phyloP scores from a whole-genome alignment of 2,888 invertebrate genomes.

The Ophioninae sp. region DNA sequence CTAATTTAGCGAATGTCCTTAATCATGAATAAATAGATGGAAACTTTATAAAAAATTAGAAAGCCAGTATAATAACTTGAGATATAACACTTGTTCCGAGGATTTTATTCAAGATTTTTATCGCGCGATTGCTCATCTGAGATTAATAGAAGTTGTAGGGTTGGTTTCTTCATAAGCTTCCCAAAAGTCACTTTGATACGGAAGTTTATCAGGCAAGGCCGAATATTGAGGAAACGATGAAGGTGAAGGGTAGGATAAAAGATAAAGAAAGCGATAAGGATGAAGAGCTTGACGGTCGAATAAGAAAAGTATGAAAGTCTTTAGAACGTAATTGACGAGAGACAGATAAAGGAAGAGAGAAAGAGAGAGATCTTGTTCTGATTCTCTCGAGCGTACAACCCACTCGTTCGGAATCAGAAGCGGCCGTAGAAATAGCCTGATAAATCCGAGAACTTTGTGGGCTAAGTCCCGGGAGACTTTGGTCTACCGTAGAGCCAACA shows the following conservation, averaged over 20 bases:
- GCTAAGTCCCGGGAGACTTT: constrained; percentile 34
- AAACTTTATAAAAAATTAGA: no score
- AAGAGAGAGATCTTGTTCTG: constrained; percentile 20
- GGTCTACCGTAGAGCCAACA: constrained; percentile 35
- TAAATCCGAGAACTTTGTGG: constrained; percentile 48
- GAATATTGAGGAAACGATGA: constrained; percentile 25
- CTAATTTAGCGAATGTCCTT: no score
- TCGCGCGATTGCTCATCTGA: constrained; percentile 17
- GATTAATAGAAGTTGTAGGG: constrained; percentile 19
- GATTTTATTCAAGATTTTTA: neutral
- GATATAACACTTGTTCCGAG: neutral
- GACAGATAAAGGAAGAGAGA: neutral
- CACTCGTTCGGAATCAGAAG: constrained; percentile 31
- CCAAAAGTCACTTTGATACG: constrained; percentile 27
- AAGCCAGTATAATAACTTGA: no score
- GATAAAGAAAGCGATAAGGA: neutral
- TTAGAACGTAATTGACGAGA: constrained; percentile 49
- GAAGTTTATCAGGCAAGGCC: neutral
- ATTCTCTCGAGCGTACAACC: constrained; percentile 21
- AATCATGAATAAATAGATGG: no score
- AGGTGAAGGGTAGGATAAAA: neutral
- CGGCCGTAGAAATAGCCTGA: constrained; percentile 50
- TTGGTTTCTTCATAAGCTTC: constrained; percentile 23
- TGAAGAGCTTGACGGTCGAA: constrained; percentile 23
- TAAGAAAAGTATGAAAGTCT: constrained; percentile 32